These are phyloP conservation scores for Tachina fera DNA, from an alignment of 2,888 invertebrate species.

Conservation along the genomic window DNA sequence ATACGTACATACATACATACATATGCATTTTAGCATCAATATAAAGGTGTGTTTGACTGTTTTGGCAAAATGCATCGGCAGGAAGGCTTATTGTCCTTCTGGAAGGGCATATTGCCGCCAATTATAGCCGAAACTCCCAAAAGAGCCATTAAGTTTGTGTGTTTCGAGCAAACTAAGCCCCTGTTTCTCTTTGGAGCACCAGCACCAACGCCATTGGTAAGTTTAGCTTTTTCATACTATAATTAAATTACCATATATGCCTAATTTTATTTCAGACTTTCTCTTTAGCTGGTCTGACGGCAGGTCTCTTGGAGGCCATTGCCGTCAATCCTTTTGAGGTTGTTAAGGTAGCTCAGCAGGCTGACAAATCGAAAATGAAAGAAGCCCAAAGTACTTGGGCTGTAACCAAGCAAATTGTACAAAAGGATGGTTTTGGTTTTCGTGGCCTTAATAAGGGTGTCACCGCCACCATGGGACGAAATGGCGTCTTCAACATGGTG, in stretches of 20 bases:
- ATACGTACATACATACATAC: too few relatives aligned
- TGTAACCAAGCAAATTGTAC: slow-evolving; percentile 91
- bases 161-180: slow-evolving; percentile 96
- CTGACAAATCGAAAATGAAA: slow-evolving; percentile 86
- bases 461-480: slow-evolving; percentile 93
- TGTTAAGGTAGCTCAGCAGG: slow-evolving; percentile 95
- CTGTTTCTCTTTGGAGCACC: slow-evolving; percentile 91
- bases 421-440: slow-evolving; percentile 90
- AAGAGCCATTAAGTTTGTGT: slow-evolving; percentile 96
- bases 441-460: slow-evolving; percentile 94
- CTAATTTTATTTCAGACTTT: slow-evolving; percentile 87
- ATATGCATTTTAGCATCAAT: slow-evolving; percentile 83
- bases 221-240: slow-evolving; percentile 72
- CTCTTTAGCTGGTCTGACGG: slow-evolving; percentile 93
- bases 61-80: slow-evolving; percentile 93
- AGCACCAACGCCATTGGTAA: slow-evolving; percentile 90
- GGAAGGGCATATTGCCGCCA: slow-evolving; percentile 97
- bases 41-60: slow-evolving; percentile 93
- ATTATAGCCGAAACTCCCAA: slow-evolving; percentile 97
- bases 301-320: slow-evolving; percentile 95
- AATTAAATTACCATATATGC: neutral
- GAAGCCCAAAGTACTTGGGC: slow-evolving; percentile 90
- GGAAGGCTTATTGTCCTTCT: slow-evolving; percentile 93
- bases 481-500: slow-evolving; percentile 95
- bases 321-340: slow-evolving; percentile 98